Evolutionary conservation across 1,140 invertebrate species (phyloP).

Genomic region (Drosophila repletoides): DNA sequence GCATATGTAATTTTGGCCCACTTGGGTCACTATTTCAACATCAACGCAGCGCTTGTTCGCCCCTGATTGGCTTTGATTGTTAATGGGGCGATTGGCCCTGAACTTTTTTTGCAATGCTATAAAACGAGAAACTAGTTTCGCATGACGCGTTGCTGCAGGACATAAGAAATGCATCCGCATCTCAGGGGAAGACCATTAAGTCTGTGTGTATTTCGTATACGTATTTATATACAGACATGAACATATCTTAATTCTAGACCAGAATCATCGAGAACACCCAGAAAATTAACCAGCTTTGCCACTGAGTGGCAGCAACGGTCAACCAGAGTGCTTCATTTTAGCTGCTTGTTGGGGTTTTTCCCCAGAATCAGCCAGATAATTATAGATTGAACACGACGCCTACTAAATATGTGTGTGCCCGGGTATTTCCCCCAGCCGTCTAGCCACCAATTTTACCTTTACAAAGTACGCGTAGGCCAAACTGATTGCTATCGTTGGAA

Average conservation of each 20-base stretch:
- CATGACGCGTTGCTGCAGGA: background rate
- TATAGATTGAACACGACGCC: slow-evolving; percentile 31
- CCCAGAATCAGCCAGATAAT: too few species aligned
- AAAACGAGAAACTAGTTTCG: slow-evolving; percentile 30
- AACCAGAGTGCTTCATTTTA: too few species aligned
- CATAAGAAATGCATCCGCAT: slow-evolving; percentile 17
- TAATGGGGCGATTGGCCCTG: slow-evolving; percentile 43
- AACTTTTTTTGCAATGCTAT: slow-evolving; percentile 33
- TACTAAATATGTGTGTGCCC: slow-evolving; percentile 9
- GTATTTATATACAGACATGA: background rate
- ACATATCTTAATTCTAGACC: slow-evolving; percentile 11
- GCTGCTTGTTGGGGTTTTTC: too few species aligned
- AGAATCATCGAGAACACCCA: background rate
- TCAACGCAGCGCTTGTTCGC: background rate
- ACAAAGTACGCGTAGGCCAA: slow-evolving; percentile 90
- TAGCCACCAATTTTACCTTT: slow-evolving; percentile 85
- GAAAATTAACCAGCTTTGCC: too few species aligned
- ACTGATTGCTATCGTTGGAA: slow-evolving; percentile 90
- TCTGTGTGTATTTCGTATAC: background rate
- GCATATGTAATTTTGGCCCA: slow-evolving; percentile 49
- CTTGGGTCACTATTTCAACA: slow-evolving; percentile 47
- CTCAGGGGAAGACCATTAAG: slow-evolving; percentile 7
- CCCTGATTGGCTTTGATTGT: slow-evolving; percentile 31
- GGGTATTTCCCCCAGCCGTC: slow-evolving; percentile 14
- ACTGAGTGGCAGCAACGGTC: too few species aligned